Evolutionary conservation across 2,113 vertebrate species (phyloP).

Genomic region (Nycticorax nycticorax): DNA sequence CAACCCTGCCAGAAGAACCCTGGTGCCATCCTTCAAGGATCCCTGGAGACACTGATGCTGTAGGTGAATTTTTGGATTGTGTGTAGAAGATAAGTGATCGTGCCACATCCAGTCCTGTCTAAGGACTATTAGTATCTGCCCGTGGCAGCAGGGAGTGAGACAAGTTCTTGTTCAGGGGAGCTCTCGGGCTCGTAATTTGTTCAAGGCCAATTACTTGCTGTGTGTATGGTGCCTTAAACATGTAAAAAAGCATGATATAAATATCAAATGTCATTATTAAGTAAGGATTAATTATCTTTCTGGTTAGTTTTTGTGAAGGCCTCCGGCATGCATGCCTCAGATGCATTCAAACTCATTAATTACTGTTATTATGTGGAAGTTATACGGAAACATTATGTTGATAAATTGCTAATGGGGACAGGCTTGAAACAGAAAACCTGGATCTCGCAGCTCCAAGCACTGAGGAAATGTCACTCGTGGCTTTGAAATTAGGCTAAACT

Average conservation of each 20-base stretch:
- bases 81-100: not conserved
- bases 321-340: not conserved
- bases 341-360: constrained; percentile 11
- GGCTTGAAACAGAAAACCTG: not conserved
- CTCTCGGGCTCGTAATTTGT: not conserved
- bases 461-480: not conserved
- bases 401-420: not conserved
- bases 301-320: not conserved
- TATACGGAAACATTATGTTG: not conserved
- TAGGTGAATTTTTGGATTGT: not conserved
- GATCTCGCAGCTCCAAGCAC: not conserved
- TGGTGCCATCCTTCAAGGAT: not conserved
- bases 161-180: not conserved
- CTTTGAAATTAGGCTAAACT: not conserved
- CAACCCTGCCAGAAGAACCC: not conserved
- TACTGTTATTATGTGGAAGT: constrained; percentile 12
- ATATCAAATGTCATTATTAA: constrained; percentile 36
- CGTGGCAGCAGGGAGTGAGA: not conserved
- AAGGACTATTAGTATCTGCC: not conserved
- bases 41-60: not conserved
- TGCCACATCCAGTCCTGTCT: not conserved
- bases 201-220: not conserved
- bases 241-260: not conserved
- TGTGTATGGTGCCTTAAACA: not conserved
- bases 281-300: constrained; percentile 38